phyloP scores from a whole-genome alignment of 2,797 vertebrate genomes.

The Acanthiza pusilla region DNA sequence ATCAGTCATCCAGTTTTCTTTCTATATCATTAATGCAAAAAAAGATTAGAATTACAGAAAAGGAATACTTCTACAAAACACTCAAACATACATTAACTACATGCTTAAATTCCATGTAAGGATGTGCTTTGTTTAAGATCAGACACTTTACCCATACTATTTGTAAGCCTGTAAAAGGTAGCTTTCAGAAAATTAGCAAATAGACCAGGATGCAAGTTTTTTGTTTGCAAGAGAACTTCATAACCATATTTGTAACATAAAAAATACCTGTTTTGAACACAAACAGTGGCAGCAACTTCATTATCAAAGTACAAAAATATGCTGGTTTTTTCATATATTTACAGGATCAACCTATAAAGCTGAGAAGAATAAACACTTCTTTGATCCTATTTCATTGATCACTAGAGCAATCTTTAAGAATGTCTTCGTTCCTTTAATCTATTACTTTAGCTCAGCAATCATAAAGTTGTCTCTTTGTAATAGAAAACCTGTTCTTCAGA shows the following conservation, averaged over 20 bases:
- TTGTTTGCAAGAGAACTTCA: neutral
- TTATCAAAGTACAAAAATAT: neutral
- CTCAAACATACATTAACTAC: neutral
- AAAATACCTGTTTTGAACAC: neutral
- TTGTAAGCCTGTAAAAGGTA: neutral
- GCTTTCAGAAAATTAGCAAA: neutral
- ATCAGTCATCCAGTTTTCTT: neutral
- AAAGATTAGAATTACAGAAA: neutral
- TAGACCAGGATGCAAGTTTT: neutral
- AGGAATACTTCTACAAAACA: neutral
- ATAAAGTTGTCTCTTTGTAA: neutral
- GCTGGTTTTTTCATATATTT: neutral
- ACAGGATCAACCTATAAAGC: neutral
- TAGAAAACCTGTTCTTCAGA: neutral
- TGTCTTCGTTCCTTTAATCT: neutral
- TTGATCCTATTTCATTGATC: neutral
- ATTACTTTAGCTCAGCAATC: neutral
- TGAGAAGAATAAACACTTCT: neutral
- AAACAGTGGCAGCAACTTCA: neutral
- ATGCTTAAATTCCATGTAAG: neutral
- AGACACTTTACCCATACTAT: neutral
- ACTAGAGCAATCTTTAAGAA: neutral
- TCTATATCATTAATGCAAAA: neutral
- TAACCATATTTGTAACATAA: neutral
- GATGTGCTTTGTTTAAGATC: neutral